Evolutionary conservation across 2,797 vertebrate species (phyloP).

Genomic region (Rhadinocentrus ornatus): DNA sequence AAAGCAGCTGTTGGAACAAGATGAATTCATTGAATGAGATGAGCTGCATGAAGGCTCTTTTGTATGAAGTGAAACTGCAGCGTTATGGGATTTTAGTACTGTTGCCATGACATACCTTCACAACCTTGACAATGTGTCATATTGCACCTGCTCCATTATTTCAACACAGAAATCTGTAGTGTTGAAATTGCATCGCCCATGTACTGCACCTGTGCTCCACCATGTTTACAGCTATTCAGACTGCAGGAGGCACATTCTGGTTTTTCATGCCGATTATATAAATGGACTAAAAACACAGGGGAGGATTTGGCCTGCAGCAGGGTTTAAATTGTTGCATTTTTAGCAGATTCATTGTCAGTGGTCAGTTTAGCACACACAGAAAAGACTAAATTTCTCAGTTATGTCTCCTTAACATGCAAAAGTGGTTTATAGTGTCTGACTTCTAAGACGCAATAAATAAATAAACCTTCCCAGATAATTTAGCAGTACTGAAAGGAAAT

Average conservation of each 20-base stretch:
- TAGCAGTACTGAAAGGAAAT: background rate
- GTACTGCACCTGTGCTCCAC: constrained; percentile 16
- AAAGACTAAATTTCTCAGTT: constrained; percentile 3
- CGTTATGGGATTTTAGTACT: constrained; percentile 29
- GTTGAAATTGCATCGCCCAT: constrained; percentile 7
- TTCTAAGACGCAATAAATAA: background rate
- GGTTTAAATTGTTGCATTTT: constrained; percentile 13
- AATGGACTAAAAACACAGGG: background rate
- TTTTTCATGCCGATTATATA: constrained; percentile 21
- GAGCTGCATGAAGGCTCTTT: constrained; percentile 38
- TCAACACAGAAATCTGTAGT: constrained; percentile 5
- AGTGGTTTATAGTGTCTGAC: background rate
- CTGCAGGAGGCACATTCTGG: constrained; percentile 1
- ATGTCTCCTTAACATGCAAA: background rate
- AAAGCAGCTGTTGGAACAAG: constrained; percentile 51
- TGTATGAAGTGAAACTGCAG: constrained; percentile 29
- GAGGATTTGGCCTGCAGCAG: constrained; percentile 1
- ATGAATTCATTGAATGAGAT: constrained; percentile 47
- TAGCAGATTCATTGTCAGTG: constrained; percentile 22
- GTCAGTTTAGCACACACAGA: constrained; percentile 11
- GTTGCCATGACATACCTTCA: constrained; percentile 24
- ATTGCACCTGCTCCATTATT: constrained; percentile 7
- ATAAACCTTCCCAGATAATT: constrained; percentile 1
- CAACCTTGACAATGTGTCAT: background rate
- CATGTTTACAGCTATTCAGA: background rate